Evolutionary conservation across 2,888 invertebrate genomes (phyloP).

Genomic region (Adelognathus sp.): DNA sequence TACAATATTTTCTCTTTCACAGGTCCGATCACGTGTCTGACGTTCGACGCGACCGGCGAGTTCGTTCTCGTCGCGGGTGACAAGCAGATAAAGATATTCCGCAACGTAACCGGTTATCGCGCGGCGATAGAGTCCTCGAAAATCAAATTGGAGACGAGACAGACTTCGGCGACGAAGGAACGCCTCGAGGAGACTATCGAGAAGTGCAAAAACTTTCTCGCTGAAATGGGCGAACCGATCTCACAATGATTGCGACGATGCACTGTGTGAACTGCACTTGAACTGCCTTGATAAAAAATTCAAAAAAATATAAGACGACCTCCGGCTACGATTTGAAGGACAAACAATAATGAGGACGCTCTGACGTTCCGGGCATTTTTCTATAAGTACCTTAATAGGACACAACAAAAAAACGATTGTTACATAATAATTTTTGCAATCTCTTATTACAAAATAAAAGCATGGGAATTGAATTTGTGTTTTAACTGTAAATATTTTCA

Average conservation of each 20-base stretch:
- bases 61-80: slow-evolving; percentile 89
- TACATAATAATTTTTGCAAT: slow-evolving; percentile 51
- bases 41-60: slow-evolving; percentile 89
- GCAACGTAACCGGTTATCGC: slow-evolving; percentile 88
- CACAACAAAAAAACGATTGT: slow-evolving; percentile 48
- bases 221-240: slow-evolving; percentile 72
- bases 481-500: not conserved
- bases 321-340: slow-evolving; percentile 3
- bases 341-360: slow-evolving; percentile 36
- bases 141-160: slow-evolving; percentile 83
- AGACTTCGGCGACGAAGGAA: slow-evolving; percentile 89
- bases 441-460: slow-evolving; percentile 45
- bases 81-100: slow-evolving; percentile 89
- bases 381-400: slow-evolving; percentile 58
- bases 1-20: slow-evolving; percentile 76
- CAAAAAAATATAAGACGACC: not conserved
- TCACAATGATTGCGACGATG: slow-evolving; percentile 60
- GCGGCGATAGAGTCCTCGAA: slow-evolving; percentile 81
- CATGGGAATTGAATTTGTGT: slow-evolving; percentile 40
- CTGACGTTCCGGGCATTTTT: slow-evolving; percentile 52
- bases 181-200: slow-evolving; percentile 87
- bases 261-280: too few species aligned
- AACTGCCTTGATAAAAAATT: not conserved
- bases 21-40: slow-evolving; percentile 87
- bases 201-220: slow-evolving; percentile 83